Base-by-base conservation (phyloP, 2,113 vertebrate species). In the Cynocephalus volans region DNA sequence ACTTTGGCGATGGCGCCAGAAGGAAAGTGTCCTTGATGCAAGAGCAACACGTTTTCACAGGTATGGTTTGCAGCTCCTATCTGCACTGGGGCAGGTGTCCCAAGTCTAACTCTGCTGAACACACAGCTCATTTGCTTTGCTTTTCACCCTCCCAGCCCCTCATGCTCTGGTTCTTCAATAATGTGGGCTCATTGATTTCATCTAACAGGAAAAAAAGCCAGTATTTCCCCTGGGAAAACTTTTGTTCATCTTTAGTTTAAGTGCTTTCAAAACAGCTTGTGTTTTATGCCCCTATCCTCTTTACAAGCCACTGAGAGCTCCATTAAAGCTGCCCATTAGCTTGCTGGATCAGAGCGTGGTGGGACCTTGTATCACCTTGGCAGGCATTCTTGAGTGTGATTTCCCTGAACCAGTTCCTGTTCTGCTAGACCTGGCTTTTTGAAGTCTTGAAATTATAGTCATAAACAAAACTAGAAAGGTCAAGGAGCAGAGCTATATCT, bases 1-100 rank as follows among this genome's bases (percentile, higher is more conserved):
- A 73, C 98, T 98, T 62, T 98, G 98, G 90, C 89, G 17, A 13
- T 60, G 98, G 92, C 97, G 81, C 56, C 96, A 93, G 96, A 97
- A 97, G 33, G 98, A 96, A 36, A 92, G 28, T 52, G 75, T 90
- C 76, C 97, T 99, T 98, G 36, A 87, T 1, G 87, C 95, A 19
- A 97, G 94, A 86, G 98, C 98, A 11, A 97, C 97, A 0, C 0
- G 24, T 12, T 98, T 98, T 58, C 97, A 97, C 97, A 98, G 98
- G 98, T 98, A 88, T 0, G 7, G 17, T 0, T 3, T 3, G 12
- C 0, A 4, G 24, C 14, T 36, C 54, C n/a, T 31, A 1, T 5
- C 85, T 31, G 24, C 41, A 3, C 45, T 15, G 10, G 33, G 14
- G 14, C 83, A 3, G 3, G 14, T 1, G 3, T 26, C 54, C 48